phyloP scores from a whole-genome alignment of 2,888 invertebrate species.

The Pogonocherus hispidulus region DNA sequence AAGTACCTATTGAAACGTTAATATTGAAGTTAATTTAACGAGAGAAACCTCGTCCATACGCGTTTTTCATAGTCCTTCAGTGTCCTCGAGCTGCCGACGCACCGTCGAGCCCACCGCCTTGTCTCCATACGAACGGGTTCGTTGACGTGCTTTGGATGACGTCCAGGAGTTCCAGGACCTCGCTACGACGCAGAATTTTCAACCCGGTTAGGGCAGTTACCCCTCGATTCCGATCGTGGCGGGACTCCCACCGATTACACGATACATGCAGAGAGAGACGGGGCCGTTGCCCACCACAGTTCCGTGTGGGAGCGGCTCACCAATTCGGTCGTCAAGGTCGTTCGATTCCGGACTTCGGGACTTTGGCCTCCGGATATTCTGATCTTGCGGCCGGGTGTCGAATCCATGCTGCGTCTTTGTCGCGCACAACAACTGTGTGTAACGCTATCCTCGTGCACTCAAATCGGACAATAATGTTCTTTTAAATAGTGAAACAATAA shows the following conservation, averaged over 20 bases:
- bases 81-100: not conserved
- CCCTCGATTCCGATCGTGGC: not conserved
- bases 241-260: not conserved
- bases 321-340: slow-evolving; percentile 13
- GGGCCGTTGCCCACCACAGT: slow-evolving; percentile 7
- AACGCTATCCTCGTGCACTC: too few relatives aligned
- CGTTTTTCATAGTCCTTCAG: not conserved
- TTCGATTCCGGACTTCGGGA: not conserved
- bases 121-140: not conserved
- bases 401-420: too few relatives aligned
- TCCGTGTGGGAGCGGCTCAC: slow-evolving; percentile 11
- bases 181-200: not conserved
- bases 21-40: too few relatives aligned
- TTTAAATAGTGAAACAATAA: too few relatives aligned
- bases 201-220: slow-evolving; percentile 2
- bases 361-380: not conserved
- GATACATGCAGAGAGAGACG: too few relatives aligned
- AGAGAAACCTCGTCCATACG: too few relatives aligned
- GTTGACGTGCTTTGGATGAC: slow-evolving; percentile 8
- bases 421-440: too few relatives aligned
- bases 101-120: too few relatives aligned
- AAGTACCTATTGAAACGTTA: too few relatives aligned
- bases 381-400: not conserved
- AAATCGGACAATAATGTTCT: too few relatives aligned
- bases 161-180: too few relatives aligned